Evolutionary conservation across 37 sponge, comb jelly and placozoan genomes (phyloP).

Genomic region (Lycopodina hypogea): DNA sequence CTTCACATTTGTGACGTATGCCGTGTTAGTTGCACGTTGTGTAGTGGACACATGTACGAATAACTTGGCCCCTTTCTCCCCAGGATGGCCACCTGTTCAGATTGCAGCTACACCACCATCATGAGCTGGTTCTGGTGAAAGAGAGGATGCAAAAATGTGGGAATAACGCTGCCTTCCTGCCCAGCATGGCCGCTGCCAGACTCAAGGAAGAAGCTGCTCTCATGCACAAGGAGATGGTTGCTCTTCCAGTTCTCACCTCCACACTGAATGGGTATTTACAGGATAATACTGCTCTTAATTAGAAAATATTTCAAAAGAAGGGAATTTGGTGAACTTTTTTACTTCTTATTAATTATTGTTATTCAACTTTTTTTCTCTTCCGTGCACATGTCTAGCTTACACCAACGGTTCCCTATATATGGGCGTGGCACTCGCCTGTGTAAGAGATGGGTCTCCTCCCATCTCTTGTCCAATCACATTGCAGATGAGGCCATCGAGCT

Average conservation of each 20-base stretch:
- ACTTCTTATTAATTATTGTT: too few species aligned
- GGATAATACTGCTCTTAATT: too few species aligned
- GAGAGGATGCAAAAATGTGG: background rate
- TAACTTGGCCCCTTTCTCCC: background rate
- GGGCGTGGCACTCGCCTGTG: conserved; percentile 68
- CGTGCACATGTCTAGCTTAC: too few species aligned
- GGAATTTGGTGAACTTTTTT: too few species aligned
- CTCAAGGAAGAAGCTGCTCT: background rate
- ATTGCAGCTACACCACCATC: conserved; percentile 60
- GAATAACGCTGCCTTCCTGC: background rate
- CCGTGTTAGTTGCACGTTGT: too few species aligned
- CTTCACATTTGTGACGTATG: too few species aligned
- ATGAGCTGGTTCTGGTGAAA: conserved; percentile 49
- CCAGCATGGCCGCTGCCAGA: background rate
- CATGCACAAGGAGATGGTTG: conserved; percentile 35
- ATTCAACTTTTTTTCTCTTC: too few species aligned
- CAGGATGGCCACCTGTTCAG: conserved; percentile 79
- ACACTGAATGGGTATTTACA: conserved; percentile 55
- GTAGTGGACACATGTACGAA: background rate
- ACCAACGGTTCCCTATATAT: conserved; percentile 70
- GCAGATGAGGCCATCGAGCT: conserved; percentile 89
- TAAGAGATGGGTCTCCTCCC: conserved; percentile 89
- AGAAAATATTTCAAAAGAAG: too few species aligned
- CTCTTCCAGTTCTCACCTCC: conserved; percentile 55
- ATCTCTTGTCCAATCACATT: conserved; percentile 82